Evolutionary conservation across 2,888 invertebrate species (phyloP).

Genomic region (Periphyllus acericola): DNA sequence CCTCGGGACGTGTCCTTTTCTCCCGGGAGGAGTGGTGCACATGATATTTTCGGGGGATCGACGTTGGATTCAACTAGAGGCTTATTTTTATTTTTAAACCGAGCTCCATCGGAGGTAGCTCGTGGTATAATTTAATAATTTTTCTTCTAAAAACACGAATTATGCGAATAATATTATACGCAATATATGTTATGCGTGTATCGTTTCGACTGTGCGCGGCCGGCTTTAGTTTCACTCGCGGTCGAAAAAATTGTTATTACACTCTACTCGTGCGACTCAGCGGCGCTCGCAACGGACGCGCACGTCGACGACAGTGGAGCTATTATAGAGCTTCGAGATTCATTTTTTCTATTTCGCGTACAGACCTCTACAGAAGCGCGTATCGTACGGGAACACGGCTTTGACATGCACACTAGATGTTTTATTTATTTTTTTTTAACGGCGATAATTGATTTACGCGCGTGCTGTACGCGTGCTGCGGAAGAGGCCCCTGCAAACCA

Average conservation of each 20-base stretch:
- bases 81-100: not conserved
- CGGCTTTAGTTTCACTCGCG: not conserved
- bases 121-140: not conserved
- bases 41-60: slow-evolving; percentile 13
- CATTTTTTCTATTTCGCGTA: no score
- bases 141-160: not conserved
- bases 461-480: not conserved
- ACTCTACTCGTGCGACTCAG: no score
- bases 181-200: not conserved
- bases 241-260: not conserved
- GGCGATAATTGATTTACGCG: slow-evolving; percentile 14
- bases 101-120: not conserved
- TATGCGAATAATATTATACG: no score
- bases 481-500: not conserved
- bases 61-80: not conserved
- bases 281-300: no score
- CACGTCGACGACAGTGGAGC: no score
- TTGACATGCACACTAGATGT: no score
- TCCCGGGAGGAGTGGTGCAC: not conserved
- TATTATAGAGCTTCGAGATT: no score
- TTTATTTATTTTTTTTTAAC: not conserved
- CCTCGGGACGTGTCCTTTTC: not conserved
- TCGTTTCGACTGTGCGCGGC: not conserved
- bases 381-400: not conserved
- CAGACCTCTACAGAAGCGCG: not conserved